Percentiles rank a stretch among this genome's conserved stretches.
Evolutionary conservation across 2,888 invertebrate genomes (phyloP).

Genomic region (Coenonympha glycerion): DNA sequence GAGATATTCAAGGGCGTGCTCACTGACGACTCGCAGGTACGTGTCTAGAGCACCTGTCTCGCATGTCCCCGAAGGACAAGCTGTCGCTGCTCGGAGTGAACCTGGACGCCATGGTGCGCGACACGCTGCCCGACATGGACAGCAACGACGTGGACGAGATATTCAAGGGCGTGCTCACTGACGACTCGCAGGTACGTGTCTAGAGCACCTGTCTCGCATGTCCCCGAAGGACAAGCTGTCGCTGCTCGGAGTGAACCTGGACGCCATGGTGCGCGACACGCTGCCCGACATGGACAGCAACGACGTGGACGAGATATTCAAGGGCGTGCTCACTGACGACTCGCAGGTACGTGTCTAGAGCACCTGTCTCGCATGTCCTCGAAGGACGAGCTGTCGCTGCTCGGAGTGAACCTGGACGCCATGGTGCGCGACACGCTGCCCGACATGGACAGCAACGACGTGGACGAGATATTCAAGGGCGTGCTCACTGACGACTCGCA

Average conservation of each 20-base stretch:
- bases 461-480: slow-evolving; percentile 93
- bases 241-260: slow-evolving; percentile 78
- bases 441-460: slow-evolving; percentile 92
- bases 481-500: slow-evolving; percentile 88
- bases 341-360: slow-evolving; percentile 70
- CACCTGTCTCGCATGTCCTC: slow-evolving; percentile 72
- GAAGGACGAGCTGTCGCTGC: too few relatives aligned
- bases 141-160: slow-evolving; percentile 94
- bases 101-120: slow-evolving; percentile 83
- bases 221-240: too few relatives aligned
- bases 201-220: slow-evolving; percentile 63
- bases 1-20: slow-evolving; percentile 93
- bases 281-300: slow-evolving; percentile 92
- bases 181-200: slow-evolving; percentile 78
- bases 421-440: slow-evolving; percentile 83
- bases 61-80: slow-evolving; percentile 77
- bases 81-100: slow-evolving; percentile 76
- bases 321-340: slow-evolving; percentile 90
- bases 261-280: slow-evolving; percentile 81
- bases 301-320: slow-evolving; percentile 94
- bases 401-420: slow-evolving; percentile 81
- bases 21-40: slow-evolving; percentile 83
- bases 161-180: slow-evolving; percentile 91
- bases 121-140: slow-evolving; percentile 88
- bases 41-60: slow-evolving; percentile 52